Evolutionary conservation across 2,888 invertebrate genomes (phyloP).

Genomic region (Drosophila engyochracea): DNA sequence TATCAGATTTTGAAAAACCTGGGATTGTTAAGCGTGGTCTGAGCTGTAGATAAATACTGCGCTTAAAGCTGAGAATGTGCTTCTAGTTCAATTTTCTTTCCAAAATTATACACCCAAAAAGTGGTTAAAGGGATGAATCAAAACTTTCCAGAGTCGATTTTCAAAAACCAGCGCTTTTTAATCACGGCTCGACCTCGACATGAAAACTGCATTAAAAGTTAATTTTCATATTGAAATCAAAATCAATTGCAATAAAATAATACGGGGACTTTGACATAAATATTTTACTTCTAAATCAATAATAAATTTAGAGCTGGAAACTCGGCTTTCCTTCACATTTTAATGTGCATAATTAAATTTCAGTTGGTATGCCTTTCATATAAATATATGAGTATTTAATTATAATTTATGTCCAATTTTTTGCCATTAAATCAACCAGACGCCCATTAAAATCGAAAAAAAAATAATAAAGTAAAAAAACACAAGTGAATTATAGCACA

Average conservation of each 20-base stretch:
- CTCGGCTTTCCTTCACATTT: neutral
- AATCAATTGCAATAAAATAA: neutral
- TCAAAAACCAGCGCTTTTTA: neutral
- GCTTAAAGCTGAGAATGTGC: neutral
- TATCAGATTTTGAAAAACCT: fast-evolving
- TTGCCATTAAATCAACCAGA: conserved; percentile 42
- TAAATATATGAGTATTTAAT: conserved; percentile 4
- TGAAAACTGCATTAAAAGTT: neutral
- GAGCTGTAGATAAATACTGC: neutral
- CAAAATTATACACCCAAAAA: neutral
- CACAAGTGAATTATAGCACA: conserved; percentile 41
- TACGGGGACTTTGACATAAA: neutral
- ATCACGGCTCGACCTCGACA: neutral
- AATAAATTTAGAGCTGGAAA: neutral
- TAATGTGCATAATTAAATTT: neutral
- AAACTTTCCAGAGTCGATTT: neutral
- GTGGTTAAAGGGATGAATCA: neutral
- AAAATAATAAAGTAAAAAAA: conserved; percentile 13
- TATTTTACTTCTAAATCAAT: neutral
- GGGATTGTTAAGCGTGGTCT: neutral
- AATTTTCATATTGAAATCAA: neutral
- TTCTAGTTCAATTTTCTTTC: neutral
- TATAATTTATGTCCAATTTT: conserved; percentile 42
- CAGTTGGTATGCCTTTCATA: neutral
- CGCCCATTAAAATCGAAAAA: conserved; percentile 41